These are phyloP conservation scores for Epicampocera succincta DNA, from an alignment of 2,888 invertebrate genomes.

Conservation along the genomic window DNA sequence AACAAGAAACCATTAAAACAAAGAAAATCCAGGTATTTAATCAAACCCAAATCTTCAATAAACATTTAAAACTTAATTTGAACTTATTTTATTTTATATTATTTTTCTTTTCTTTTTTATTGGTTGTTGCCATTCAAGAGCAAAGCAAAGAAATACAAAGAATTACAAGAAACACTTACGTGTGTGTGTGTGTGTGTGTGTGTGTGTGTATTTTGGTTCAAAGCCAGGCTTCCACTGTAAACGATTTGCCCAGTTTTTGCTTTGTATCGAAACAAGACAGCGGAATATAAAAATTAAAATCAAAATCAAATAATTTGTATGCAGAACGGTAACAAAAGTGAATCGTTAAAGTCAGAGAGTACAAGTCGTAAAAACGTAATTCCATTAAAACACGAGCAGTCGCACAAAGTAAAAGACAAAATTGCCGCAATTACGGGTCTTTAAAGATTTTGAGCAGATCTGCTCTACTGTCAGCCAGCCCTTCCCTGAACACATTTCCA, in stretches of 20 bases:
- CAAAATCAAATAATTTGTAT: constrained; percentile 79
- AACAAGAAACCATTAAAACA: constrained; percentile 35
- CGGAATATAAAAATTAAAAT: constrained; percentile 21
- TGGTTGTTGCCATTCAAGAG: neutral
- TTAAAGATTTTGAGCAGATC: constrained; percentile 42
- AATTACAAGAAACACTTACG: constrained; percentile 33
- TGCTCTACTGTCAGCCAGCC: constrained; percentile 29
- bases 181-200: no score
- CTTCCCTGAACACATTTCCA: neutral
- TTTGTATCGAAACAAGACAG: neutral
- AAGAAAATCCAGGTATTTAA: constrained; percentile 43
- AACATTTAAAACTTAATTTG: constrained; percentile 60
- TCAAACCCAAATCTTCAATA: constrained; percentile 56
- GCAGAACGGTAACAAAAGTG: constrained; percentile 74
- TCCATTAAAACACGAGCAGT: constrained; percentile 71
- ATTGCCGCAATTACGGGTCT: constrained; percentile 68
- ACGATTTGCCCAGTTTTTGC: constrained; percentile 4
- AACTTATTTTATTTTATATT: constrained; percentile 13
- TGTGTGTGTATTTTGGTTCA: neutral
- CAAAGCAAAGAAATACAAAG: constrained; percentile 9
- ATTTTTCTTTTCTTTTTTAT: constrained; percentile 7
- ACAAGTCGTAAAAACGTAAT: constrained; percentile 76
- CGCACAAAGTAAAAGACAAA: constrained; percentile 57
- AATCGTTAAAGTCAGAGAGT: constrained; percentile 75
- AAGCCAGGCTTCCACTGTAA: constrained; percentile 22